Conservation (phyloP, 2,888 invertebrate species). For the Linyphia triangularis region DNA sequence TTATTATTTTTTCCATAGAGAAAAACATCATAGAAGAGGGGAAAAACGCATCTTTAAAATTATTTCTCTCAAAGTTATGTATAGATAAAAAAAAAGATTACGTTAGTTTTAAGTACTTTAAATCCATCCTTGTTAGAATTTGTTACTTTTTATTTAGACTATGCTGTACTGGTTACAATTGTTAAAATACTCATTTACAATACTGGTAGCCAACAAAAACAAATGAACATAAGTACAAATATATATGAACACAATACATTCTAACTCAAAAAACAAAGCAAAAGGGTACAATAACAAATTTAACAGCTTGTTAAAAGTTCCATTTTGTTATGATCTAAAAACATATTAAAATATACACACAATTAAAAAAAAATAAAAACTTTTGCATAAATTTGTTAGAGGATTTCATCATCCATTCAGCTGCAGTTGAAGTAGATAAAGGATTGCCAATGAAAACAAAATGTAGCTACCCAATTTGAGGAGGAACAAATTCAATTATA, state of each 20-base stretch:
- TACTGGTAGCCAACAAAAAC: background rate
- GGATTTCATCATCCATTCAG: background rate
- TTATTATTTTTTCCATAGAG: conserved; percentile 7
- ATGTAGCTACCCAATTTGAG: background rate
- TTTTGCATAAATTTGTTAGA: too few relatives aligned
- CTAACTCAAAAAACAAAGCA: background rate
- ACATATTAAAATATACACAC: too few relatives aligned
- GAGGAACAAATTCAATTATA: too few relatives aligned
- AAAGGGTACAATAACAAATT: background rate
- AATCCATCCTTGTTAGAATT: conserved; percentile 5
- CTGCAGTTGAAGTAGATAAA: background rate
- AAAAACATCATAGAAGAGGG: conserved; percentile 25
- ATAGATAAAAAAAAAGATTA: background rate
- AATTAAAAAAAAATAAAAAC: background rate
- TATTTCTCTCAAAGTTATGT: background rate
- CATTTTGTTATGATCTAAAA: background rate
- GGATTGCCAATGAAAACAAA: background rate
- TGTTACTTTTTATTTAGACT: background rate
- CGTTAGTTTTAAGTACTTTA: conserved; percentile 7
- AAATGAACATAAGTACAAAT: background rate
- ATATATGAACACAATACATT: background rate
- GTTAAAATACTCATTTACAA: background rate
- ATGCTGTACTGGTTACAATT: background rate
- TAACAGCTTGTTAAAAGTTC: background rate
- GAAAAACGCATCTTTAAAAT: background rate